These are phyloP conservation scores for Trachelus troglodyta DNA, from an alignment of 2,888 invertebrate species.

Conservation along the genomic window DNA sequence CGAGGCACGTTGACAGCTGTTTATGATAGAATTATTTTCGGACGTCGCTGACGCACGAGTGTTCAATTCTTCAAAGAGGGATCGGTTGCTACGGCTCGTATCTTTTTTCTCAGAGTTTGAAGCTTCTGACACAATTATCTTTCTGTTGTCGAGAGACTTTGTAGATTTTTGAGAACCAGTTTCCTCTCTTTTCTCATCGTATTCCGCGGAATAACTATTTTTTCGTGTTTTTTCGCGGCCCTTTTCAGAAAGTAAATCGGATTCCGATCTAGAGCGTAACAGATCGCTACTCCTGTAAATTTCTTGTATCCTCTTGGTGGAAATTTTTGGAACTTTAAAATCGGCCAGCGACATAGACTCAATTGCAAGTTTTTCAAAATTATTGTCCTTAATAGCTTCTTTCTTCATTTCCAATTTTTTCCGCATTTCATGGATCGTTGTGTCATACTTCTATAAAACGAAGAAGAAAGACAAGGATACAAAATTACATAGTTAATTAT, in stretches of 20 bases:
- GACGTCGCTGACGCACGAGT: slow-evolving; percentile 22
- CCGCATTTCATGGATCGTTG: slow-evolving; percentile 62
- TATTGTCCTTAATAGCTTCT: slow-evolving; percentile 43
- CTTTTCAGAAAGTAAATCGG: slow-evolving; percentile 47
- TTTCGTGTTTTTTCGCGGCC: slow-evolving; percentile 21
- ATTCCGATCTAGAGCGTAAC: slow-evolving; percentile 58
- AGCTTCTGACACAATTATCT: slow-evolving; percentile 10
- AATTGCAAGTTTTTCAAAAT: slow-evolving; percentile 54
- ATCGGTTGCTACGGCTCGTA: slow-evolving; percentile 35
- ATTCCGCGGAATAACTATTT: slow-evolving; percentile 12
- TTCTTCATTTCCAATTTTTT: slow-evolving; percentile 59
- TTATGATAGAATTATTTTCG: slow-evolving; percentile 30
- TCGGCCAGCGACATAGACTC: slow-evolving; percentile 58
- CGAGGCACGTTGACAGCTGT: neutral
- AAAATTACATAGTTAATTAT: neutral
- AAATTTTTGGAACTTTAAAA: slow-evolving; percentile 62
- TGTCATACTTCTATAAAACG: slow-evolving; percentile 57
- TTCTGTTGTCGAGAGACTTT: slow-evolving; percentile 27
- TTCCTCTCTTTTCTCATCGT: slow-evolving; percentile 18
- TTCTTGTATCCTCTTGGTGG: slow-evolving; percentile 60
- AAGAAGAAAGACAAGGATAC: slow-evolving; percentile 1
- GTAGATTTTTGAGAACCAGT: slow-evolving; percentile 24
- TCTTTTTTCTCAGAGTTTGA: slow-evolving; percentile 14
- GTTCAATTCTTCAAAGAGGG: slow-evolving; percentile 37
- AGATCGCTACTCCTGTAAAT: slow-evolving; percentile 58